These are phyloP conservation scores for Scrobipalpa atriplicella DNA, from an alignment of 2,888 invertebrate genomes.

Conservation along the genomic window DNA sequence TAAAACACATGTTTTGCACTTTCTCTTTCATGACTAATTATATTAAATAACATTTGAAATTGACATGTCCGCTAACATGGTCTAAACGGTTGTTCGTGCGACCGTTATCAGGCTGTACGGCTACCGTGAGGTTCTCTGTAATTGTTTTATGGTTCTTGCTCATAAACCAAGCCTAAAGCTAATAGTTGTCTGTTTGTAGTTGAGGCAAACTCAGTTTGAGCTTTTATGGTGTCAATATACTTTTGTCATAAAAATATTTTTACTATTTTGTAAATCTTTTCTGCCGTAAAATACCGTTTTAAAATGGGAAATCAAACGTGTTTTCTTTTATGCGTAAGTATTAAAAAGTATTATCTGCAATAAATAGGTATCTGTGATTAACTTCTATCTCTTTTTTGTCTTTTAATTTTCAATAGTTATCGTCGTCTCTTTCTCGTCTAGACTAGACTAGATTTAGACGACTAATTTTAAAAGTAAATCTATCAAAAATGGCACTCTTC, in stretches of 20 bases:
- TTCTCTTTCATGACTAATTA: conserved; percentile 21
- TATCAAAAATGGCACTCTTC: too few relatives aligned
- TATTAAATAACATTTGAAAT: conserved; percentile 21
- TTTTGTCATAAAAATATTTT: background rate
- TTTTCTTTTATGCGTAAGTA: too few relatives aligned
- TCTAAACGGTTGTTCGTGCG: conserved; percentile 39
- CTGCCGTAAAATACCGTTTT: too few relatives aligned
- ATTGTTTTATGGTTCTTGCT: conserved; percentile 6
- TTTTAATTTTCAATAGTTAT: too few relatives aligned
- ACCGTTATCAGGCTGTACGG: conserved; percentile 33
- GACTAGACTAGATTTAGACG: too few relatives aligned
- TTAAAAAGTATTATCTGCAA: too few relatives aligned
- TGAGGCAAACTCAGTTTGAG: background rate
- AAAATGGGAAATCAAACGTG: too few relatives aligned
- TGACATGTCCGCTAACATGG: conserved; percentile 29
- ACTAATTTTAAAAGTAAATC: too few relatives aligned
- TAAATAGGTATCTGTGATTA: too few relatives aligned
- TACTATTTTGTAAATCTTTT: too few relatives aligned
- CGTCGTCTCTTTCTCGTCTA: too few relatives aligned
- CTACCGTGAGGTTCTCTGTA: conserved; percentile 10
- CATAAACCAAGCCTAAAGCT: background rate
- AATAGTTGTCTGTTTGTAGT: conserved; percentile 9
- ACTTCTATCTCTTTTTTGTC: too few relatives aligned
- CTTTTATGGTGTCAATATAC: conserved; percentile 1
- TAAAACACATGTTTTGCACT: background rate